These are phyloP conservation scores for Dendrolimus punctatus DNA, from an alignment of 1,140 invertebrate genomes.

Conservation along the genomic window DNA sequence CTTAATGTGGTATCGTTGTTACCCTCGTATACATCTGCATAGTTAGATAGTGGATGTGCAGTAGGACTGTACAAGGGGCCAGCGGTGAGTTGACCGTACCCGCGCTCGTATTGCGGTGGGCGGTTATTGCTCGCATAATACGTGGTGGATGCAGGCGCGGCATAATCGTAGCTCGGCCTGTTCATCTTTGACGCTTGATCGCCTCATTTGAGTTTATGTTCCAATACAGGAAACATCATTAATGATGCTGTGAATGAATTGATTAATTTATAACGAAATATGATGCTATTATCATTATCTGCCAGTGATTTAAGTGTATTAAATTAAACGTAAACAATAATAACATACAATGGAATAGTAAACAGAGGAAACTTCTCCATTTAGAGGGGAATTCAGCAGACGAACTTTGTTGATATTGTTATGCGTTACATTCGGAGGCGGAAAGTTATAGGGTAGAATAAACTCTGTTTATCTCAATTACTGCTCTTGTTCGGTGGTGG, in stretches of 20 bases:
- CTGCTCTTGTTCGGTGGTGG: slow-evolving; percentile 44
- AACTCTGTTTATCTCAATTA: slow-evolving; percentile 62
- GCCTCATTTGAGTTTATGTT: slow-evolving; percentile 60
- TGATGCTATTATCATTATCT: slow-evolving; percentile 28
- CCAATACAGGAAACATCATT: slow-evolving; percentile 29
- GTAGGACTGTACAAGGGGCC: slow-evolving; percentile 54
- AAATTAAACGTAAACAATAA: neutral
- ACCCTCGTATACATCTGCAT: slow-evolving; percentile 66
- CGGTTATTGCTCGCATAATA: slow-evolving; percentile 57
- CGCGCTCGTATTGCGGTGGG: slow-evolving; percentile 59
- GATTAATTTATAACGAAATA: slow-evolving; percentile 8
- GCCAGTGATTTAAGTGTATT: neutral
- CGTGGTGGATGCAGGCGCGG: slow-evolving; percentile 55
- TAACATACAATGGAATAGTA: neutral
- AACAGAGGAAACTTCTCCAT: slow-evolving; percentile 2
- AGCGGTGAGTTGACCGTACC: slow-evolving; percentile 47
- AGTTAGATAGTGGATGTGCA: slow-evolving; percentile 56
- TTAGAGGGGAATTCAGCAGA: slow-evolving; percentile 26
- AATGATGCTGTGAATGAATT: slow-evolving; percentile 24
- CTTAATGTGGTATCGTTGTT: slow-evolving; percentile 68
- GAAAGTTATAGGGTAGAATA: slow-evolving; percentile 54
- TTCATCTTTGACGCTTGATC: slow-evolving; percentile 61
- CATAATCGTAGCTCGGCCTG: slow-evolving; percentile 65
- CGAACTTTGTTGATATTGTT: slow-evolving; percentile 55
- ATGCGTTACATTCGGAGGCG: slow-evolving; percentile 42